A percentile compares a stretch with the other conserved stretches of the same genome.
These are phyloP conservation scores for Podarcis siculus DNA, from an alignment of 2,797 vertebrate species.

Conservation along the genomic window DNA sequence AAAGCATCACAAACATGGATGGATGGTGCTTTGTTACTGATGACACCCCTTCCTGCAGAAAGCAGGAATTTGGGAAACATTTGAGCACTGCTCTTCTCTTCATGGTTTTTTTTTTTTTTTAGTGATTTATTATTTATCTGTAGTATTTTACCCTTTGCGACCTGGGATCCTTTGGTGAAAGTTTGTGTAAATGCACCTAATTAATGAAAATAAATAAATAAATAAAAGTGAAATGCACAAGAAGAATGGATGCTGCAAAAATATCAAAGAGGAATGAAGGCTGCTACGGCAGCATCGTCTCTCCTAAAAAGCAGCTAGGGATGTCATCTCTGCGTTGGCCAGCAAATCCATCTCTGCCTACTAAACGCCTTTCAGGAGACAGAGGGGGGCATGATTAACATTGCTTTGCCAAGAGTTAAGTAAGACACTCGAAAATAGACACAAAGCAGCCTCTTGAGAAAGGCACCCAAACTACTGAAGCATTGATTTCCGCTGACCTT, in stretches of 20 bases:
- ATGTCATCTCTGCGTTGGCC: background rate
- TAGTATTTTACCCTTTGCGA: too few relatives aligned
- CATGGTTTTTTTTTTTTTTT: too few relatives aligned
- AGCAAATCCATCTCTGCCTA: background rate
- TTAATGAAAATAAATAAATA: too few relatives aligned
- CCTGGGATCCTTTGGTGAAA: too few relatives aligned
- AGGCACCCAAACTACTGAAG: background rate
- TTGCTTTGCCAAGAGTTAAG: background rate
- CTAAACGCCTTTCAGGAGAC: background rate
- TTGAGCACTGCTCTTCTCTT: too few relatives aligned
- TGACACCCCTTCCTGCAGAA: too few relatives aligned
- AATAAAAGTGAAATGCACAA: too few relatives aligned
- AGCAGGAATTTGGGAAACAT: too few relatives aligned
- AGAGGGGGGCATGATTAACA: background rate
- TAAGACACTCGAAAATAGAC: background rate
- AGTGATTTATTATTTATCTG: too few relatives aligned
- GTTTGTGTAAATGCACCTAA: too few relatives aligned
- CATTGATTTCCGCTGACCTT: conserved; percentile 4
- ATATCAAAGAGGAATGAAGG: background rate
- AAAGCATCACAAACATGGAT: too few relatives aligned
- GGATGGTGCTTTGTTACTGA: too few relatives aligned
- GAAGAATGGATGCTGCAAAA: background rate
- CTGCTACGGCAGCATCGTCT: background rate
- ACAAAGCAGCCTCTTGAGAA: background rate
- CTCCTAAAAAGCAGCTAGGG: background rate